Evolutionary conservation across 2,888 invertebrate genomes (phyloP).

Genomic region (Drosophila eohydei): DNA sequence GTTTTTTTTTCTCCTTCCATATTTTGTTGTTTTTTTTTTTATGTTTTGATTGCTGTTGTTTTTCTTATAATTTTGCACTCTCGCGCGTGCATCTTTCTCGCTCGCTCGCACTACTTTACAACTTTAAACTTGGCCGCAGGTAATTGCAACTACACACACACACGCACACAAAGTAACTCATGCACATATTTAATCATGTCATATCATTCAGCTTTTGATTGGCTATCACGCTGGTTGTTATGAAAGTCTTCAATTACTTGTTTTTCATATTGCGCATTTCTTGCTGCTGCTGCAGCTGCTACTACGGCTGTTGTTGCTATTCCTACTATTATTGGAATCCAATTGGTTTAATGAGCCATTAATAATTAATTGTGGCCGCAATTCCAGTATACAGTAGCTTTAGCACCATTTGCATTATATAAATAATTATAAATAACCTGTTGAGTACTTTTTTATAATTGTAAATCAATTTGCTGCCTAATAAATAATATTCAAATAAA

Average conservation of each 20-base stretch:
- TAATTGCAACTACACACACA: slow-evolving; percentile 36
- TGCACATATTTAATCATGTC: not conserved
- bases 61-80: slow-evolving; percentile 7
- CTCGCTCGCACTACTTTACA: slow-evolving; percentile 14
- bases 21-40: not conserved
- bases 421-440: slow-evolving; percentile 19
- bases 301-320: not conserved
- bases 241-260: slow-evolving; percentile 37
- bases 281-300: slow-evolving; percentile 13
- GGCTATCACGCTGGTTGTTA: slow-evolving; percentile 15
- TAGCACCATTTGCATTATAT: not conserved
- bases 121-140: slow-evolving; percentile 41
- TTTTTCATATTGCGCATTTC: slow-evolving; percentile 29
- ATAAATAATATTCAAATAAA: slow-evolving; percentile 7
- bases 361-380: slow-evolving; percentile 16
- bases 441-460: slow-evolving; percentile 4
- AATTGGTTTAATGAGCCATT: slow-evolving; percentile 25
- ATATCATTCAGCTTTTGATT: slow-evolving; percentile 28
- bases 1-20: slow-evolving; percentile 14
- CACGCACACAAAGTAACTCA: not conserved
- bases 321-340: slow-evolving; percentile 14
- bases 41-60: slow-evolving; percentile 6
- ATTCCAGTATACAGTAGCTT: not conserved
- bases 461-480: slow-evolving; percentile 3
- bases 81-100: slow-evolving; percentile 4